These are phyloP conservation scores for Martes martes DNA, from an alignment of 2,113 vertebrate genomes.

Conservation along the genomic window DNA sequence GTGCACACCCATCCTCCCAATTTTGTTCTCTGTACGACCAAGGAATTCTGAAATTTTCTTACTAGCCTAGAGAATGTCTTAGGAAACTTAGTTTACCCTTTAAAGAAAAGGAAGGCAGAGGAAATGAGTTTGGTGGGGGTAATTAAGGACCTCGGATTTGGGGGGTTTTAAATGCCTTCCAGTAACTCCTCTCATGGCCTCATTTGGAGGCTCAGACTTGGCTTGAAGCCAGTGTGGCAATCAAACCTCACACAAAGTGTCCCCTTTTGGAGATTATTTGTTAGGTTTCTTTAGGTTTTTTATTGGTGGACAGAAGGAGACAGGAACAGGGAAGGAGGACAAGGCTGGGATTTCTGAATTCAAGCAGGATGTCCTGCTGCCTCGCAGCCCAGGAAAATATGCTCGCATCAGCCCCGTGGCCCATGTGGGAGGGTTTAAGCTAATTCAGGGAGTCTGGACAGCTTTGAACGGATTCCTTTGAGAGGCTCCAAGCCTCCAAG, in stretches of 20 bases:
- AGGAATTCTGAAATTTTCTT: slow-evolving; percentile 58
- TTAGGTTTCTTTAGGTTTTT: slow-evolving; percentile 80
- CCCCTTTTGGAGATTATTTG: slow-evolving; percentile 86
- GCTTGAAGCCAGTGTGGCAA: slow-evolving; percentile 88
- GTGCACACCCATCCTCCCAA: not conserved
- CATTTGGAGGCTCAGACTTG: slow-evolving; percentile 76
- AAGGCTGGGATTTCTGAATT: slow-evolving; percentile 85
- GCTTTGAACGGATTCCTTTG: slow-evolving; percentile 57
- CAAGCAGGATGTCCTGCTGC: slow-evolving; percentile 90
- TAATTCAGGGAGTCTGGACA: slow-evolving; percentile 83
- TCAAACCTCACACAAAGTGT: slow-evolving; percentile 85
- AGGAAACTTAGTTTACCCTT: slow-evolving; percentile 69
- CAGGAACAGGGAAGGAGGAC: slow-evolving; percentile 49
- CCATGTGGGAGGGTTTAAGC: slow-evolving; percentile 80
- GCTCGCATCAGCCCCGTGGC: slow-evolving; percentile 40
- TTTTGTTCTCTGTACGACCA: not conserved
- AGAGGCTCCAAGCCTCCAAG: slow-evolving; percentile 35
- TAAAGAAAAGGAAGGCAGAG: slow-evolving; percentile 62
- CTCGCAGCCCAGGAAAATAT: slow-evolving; percentile 79
- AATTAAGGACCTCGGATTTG: slow-evolving; percentile 82
- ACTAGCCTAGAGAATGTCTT: slow-evolving; percentile 61
- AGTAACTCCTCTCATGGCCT: slow-evolving; percentile 67
- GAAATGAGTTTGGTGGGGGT: slow-evolving; percentile 58
- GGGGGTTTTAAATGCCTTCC: slow-evolving; percentile 81
- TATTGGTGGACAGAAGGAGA: slow-evolving; percentile 80